Evolutionary conservation across 1,140 invertebrate species (phyloP), one percentile per base, ranked within the genome.

Genomic region (Eriosoma lanigerum): DNA sequence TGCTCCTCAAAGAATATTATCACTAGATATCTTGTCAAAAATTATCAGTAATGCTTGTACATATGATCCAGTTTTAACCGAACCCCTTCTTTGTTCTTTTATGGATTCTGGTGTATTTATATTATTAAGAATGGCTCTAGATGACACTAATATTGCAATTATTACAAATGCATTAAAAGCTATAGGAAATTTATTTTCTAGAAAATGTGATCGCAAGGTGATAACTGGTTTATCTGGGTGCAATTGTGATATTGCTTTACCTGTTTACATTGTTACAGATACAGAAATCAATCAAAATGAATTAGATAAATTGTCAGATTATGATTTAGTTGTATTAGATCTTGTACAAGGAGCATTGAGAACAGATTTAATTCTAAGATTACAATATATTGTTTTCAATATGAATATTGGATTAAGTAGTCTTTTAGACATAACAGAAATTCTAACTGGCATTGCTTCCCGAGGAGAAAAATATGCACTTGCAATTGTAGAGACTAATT

Each of bases 111-210:
- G 90, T 60, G 87, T 96, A 70, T 90, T 96, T 82, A 90, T 96
- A 83, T 85, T 96, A 1, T 83, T 97, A 58, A 88, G 96, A 83
- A 94, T 93, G 87, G 92, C 93, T 12, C 84, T 96, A 32, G 96
- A 98, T 87, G 93, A 96, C 83, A 90, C 90, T 82, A 90, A 92
- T n/a, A 85, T 90, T 0, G 87, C 90, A 17, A 88, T 94, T 38
- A 85, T 96, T 13, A 91, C 91, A 82, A 89, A 93, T 17, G 88
- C 93, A 13, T 86, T 96, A 13, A 89, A 89, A 90, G 84, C 87
- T 96, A 24, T 84, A 94, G 15, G 92, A 90, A 78, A 92, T 91
- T 82, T 89, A 91, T 84, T 87, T 90, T 32, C 94, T 96, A 86
- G 94, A 95, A 87, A 88, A 91, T 48, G 80, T 10, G 76, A 81